A percentile compares a stretch with the other conserved stretches of the same genome.
These are phyloP conservation scores for Ahaetulla prasina DNA, from an alignment of 2,113 vertebrate species.

Conservation along the genomic window DNA sequence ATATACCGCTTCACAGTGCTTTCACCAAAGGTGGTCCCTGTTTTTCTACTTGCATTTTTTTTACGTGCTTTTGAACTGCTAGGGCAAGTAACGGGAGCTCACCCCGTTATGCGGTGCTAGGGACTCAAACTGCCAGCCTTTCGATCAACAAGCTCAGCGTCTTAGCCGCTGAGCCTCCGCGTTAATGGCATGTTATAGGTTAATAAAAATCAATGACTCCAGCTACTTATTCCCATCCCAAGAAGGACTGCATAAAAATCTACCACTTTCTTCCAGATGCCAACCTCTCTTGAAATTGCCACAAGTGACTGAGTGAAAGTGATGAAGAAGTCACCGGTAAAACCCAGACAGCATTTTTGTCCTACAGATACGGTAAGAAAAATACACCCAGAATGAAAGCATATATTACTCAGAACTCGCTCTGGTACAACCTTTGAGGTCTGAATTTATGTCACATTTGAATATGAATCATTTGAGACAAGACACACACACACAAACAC, in stretches of 20 bases:
- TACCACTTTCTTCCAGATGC: background rate
- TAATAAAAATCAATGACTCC: background rate
- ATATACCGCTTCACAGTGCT: no score
- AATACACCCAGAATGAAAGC: background rate
- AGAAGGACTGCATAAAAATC: background rate
- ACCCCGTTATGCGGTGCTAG: no score
- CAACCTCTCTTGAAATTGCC: background rate
- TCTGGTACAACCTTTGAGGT: background rate
- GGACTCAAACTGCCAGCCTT: no score
- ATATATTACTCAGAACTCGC: background rate
- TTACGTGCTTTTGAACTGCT: no score
- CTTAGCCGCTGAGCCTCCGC: no score
- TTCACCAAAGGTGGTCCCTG: no score
- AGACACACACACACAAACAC: background rate
- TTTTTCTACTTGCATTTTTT: no score
- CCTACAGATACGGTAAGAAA: background rate
- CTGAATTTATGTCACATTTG: background rate
- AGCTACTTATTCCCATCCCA: background rate
- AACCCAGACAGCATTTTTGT: background rate
- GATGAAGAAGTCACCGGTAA: background rate
- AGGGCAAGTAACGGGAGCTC: no score
- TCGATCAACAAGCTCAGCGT: no score
- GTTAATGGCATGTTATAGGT: background rate
- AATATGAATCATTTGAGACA: background rate
- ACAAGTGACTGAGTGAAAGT: background rate